These are phyloP conservation scores for Eustalomyia histrio DNA, from an alignment of 2,888 invertebrate species.

Conservation along the genomic window DNA sequence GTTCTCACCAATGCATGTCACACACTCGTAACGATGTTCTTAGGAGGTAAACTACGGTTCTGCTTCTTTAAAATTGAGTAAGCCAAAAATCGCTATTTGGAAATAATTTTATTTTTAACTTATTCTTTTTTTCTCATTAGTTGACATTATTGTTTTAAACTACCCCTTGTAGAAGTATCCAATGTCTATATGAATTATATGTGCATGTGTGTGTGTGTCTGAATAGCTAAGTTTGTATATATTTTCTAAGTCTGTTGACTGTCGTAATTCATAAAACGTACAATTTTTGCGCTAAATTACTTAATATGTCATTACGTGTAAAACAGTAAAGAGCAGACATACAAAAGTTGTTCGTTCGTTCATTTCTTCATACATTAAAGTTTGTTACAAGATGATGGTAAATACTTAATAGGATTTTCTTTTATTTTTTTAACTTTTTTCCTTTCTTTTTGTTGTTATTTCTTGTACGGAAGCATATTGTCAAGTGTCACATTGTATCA, in stretches of 20 bases:
- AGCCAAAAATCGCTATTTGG: no score
- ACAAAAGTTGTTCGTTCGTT: constrained; percentile 9
- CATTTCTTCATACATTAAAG: background rate
- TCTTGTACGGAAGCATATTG: constrained; percentile 31
- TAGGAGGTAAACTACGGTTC: no score
- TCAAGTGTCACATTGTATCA: constrained; percentile 45
- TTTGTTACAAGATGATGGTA: constrained; percentile 42
- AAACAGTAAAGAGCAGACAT: constrained; percentile 53
- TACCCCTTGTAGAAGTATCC: no score
- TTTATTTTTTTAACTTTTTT: constrained; percentile 11
- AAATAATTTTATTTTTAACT: no score
- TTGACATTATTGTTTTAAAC: no score
- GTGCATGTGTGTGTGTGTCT: background rate
- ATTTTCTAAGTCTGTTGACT: constrained; percentile 6
- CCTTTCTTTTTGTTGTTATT: constrained; percentile 2
- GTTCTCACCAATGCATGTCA: no score
- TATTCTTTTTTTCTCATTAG: no score
- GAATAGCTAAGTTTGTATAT: background rate
- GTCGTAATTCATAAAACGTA: constrained; percentile 48
- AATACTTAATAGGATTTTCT: constrained; percentile 58
- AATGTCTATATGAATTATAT: no score
- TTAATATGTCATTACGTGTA: constrained; percentile 56
- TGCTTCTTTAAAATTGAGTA: no score
- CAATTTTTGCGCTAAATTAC: constrained; percentile 57
- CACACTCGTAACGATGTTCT: no score